phyloP scores from a whole-genome alignment of 2,113 vertebrate species.

The Salvator merianae region DNA sequence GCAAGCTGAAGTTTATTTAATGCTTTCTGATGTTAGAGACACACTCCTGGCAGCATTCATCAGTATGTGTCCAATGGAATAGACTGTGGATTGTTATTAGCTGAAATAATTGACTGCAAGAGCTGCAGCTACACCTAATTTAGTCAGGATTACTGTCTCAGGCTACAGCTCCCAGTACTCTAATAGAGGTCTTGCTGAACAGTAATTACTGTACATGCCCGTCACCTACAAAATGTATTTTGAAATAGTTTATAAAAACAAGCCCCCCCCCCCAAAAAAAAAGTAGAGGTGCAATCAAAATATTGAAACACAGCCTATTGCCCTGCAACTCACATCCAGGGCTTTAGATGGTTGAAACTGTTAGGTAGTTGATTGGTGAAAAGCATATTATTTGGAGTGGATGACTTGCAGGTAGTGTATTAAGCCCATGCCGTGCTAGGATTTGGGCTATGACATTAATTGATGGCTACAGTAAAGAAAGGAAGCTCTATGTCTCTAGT shows the following conservation, averaged over 20 bases:
- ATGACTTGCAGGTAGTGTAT: not conserved
- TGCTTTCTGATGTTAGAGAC: not conserved
- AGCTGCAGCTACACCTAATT: not conserved
- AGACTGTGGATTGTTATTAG: constrained; percentile 9
- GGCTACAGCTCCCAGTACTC: not conserved
- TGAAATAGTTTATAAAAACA: not conserved
- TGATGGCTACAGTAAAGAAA: not conserved
- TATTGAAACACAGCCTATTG: not conserved
- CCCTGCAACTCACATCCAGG: not conserved
- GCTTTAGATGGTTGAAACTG: not conserved
- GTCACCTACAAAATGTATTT: constrained; percentile 37
- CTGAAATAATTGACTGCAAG: constrained; percentile 21
- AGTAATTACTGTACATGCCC: constrained; percentile 9
- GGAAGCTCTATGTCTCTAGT: not conserved
- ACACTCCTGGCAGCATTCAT: not conserved
- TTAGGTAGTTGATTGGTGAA: not conserved
- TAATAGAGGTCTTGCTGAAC: constrained; percentile 6
- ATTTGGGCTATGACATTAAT: not conserved
- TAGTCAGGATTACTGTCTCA: constrained; percentile 24
- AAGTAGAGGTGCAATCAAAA: not conserved
- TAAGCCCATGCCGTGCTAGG: too few relatives aligned
- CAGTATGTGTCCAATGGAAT: constrained; percentile 6
- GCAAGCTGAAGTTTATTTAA: constrained; percentile 7
- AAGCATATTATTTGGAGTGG: not conserved
- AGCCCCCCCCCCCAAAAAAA: too few relatives aligned